phyloP scores from a whole-genome alignment of 2,888 invertebrate genomes.

The Bombylius major region DNA sequence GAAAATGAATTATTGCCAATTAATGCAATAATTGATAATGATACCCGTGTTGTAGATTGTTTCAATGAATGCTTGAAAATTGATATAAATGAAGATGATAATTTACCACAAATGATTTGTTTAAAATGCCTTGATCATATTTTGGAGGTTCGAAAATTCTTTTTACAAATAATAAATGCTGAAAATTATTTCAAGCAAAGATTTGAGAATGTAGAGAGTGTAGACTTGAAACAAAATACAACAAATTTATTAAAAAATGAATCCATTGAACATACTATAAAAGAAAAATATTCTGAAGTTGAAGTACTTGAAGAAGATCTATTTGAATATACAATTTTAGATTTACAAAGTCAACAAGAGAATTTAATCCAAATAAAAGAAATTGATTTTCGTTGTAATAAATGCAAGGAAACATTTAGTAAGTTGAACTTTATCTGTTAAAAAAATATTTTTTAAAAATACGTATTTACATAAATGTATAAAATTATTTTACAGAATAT shows the following conservation, averaged over 20 bases:
- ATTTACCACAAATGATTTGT: slow-evolving; percentile 5
- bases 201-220: too few relatives aligned
- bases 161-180: background rate
- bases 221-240: too few relatives aligned
- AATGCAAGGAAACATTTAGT: slow-evolving; percentile 1
- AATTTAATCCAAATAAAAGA: too few relatives aligned
- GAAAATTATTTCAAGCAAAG: background rate
- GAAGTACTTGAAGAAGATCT: background rate
- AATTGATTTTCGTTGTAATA: background rate
- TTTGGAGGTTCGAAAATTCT: slow-evolving; percentile 2
- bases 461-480: too few relatives aligned
- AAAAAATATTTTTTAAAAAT: background rate
- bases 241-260: too few relatives aligned
- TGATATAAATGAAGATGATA: background rate
- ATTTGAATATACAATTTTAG: background rate
- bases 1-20: background rate
- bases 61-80: slow-evolving; percentile 2
- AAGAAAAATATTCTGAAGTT: too few relatives aligned
- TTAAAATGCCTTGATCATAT: slow-evolving; percentile 3
- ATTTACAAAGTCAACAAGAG: too few relatives aligned
- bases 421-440: background rate
- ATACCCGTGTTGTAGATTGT: background rate
- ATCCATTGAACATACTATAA: too few relatives aligned
- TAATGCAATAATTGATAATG: background rate
- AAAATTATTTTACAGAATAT: background rate